Evolutionary conservation across 2,797 vertebrate genomes (phyloP).

Genomic region (Gastrophryne carolinensis): DNA sequence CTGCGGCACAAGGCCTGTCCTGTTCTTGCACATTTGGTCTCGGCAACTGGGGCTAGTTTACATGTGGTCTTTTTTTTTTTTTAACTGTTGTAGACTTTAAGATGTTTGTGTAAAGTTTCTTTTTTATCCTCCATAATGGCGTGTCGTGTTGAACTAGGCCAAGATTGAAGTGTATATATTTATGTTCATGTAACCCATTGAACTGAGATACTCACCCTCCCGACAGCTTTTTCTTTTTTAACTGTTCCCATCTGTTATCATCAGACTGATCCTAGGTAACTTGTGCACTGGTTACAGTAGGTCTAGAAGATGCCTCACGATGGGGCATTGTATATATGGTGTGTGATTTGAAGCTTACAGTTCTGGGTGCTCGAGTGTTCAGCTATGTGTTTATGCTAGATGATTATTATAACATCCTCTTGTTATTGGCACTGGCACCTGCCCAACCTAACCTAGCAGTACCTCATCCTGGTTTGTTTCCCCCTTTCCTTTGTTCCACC

Average conservation of each 20-base stretch:
- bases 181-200: background rate
- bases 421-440: background rate
- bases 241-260: background rate
- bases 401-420: background rate
- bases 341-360: background rate
- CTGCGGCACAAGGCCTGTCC: background rate
- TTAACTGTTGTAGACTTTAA: background rate
- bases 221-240: slow-evolving; percentile 7
- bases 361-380: slow-evolving; percentile 18
- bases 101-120: background rate
- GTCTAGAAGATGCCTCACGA: background rate
- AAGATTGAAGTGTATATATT: slow-evolving; percentile 22
- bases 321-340: slow-evolving; percentile 16
- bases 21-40: slow-evolving; percentile 27
- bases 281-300: slow-evolving; percentile 1
- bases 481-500: background rate
- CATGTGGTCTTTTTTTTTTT: slow-evolving; percentile 16
- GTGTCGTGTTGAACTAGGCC: slow-evolving; percentile 8
- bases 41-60: slow-evolving; percentile 24
- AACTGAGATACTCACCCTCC: background rate
- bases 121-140: slow-evolving; percentile 1
- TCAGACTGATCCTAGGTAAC: background rate
- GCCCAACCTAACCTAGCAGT: background rate
- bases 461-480: background rate
- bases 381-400: slow-evolving; percentile 22